Evolutionary conservation across 2,888 invertebrate genomes (phyloP).

Genomic region (Euplexia lucipara): DNA sequence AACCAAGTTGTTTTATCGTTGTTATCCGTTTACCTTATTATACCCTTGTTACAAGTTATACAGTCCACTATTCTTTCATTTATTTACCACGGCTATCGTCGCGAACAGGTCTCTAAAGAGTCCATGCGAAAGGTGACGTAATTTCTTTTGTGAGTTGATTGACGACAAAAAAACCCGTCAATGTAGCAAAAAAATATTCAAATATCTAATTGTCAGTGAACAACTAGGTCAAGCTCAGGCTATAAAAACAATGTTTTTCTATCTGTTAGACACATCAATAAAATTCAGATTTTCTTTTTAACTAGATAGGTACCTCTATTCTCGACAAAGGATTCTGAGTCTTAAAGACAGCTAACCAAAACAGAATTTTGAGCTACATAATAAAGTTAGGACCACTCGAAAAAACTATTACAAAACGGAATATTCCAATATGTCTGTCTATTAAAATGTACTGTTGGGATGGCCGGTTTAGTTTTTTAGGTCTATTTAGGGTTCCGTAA

Average conservation of each 20-base stretch:
- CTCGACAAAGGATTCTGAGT: not conserved
- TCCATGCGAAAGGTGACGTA: too few relatives aligned
- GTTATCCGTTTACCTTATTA: too few relatives aligned
- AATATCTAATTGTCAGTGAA: not conserved
- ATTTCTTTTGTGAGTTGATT: too few relatives aligned
- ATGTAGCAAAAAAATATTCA: not conserved
- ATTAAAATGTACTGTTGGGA: not conserved
- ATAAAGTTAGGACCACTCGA: not conserved
- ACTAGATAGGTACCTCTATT: not conserved
- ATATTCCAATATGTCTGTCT: slow-evolving; percentile 1
- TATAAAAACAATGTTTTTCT: not conserved
- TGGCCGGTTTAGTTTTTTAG: not conserved
- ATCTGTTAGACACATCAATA: not conserved
- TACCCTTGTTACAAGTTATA: too few relatives aligned
- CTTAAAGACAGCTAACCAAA: not conserved
- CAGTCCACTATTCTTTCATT: too few relatives aligned
- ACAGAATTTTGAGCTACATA: not conserved
- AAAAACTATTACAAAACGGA: slow-evolving; percentile 14
- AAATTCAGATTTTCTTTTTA: not conserved
- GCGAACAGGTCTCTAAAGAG: too few relatives aligned
- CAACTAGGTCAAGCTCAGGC: not conserved
- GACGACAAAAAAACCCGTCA: too few relatives aligned
- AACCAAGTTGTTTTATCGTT: too few relatives aligned
- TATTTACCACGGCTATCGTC: too few relatives aligned
- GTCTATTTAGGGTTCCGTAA: not conserved